A percentile compares a stretch with the other conserved stretches of the same genome.
Conservation (phyloP, 2,888 invertebrate species). For the Ectropis crepuscularia region DNA sequence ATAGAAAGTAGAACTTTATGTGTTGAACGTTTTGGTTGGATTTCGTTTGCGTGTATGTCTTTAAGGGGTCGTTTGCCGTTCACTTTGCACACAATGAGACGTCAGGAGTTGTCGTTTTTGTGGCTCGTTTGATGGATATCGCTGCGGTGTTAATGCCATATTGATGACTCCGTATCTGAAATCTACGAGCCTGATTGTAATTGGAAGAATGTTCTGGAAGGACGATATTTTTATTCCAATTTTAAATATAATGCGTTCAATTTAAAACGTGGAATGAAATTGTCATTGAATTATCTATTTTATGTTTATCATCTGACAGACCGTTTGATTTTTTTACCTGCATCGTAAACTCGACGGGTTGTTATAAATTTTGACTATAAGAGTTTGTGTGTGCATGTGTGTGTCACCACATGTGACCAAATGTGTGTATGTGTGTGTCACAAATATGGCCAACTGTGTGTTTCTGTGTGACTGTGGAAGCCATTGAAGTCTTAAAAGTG, state of each 20-base stretch:
- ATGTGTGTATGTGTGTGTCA: no score
- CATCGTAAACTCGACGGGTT: no score
- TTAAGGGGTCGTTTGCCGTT: slow-evolving; percentile 60
- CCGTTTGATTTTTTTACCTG: no score
- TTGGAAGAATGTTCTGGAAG: slow-evolving; percentile 37
- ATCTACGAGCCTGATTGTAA: slow-evolving; percentile 38
- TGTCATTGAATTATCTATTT: no score
- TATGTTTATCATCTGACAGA: no score
- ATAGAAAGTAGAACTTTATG: slow-evolving; percentile 9
- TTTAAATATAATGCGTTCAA: slow-evolving; percentile 15
- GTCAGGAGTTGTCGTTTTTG: slow-evolving; percentile 66
- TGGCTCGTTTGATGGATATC: slow-evolving; percentile 62
- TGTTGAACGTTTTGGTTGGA: slow-evolving; percentile 38
- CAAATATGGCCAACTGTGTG: no score
- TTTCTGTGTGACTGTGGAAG: no score
- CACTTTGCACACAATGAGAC: slow-evolving; percentile 70
- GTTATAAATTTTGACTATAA: no score
- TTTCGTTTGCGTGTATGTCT: slow-evolving; percentile 39
- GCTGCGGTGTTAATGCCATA: slow-evolving; percentile 62
- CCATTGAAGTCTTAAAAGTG: no score
- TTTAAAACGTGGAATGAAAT: background rate
- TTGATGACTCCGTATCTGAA: slow-evolving; percentile 52
- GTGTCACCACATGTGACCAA: no score
- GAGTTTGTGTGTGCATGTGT: no score
- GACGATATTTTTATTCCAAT: slow-evolving; percentile 26